These are phyloP conservation scores for Brenthis hecate DNA, from an alignment of 2,888 invertebrate genomes.

Conservation along the genomic window DNA sequence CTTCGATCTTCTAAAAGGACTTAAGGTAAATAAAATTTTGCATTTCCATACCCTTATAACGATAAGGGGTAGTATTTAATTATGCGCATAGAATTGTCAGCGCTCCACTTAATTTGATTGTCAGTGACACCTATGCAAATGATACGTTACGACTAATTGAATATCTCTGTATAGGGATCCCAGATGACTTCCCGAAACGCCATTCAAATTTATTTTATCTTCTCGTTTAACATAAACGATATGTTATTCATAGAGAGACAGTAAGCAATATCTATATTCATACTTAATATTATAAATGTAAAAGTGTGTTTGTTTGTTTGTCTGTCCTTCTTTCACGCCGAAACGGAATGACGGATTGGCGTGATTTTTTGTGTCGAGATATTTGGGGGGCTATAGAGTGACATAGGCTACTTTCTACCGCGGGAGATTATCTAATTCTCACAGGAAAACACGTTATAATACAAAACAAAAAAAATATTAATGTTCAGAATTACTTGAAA, in stretches of 20 bases:
- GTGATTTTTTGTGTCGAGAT: too few species aligned
- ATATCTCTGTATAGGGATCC: constrained; percentile 70
- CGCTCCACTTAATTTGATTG: constrained; percentile 76
- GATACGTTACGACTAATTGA: constrained; percentile 75
- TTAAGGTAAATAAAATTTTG: constrained; percentile 41
- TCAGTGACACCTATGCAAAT: constrained; percentile 79
- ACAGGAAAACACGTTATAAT: too few species aligned
- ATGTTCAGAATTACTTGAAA: too few species aligned
- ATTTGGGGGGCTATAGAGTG: too few species aligned
- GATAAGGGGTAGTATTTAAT: constrained; percentile 70
- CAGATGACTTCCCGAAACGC: constrained; percentile 53
- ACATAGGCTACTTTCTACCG: too few species aligned
- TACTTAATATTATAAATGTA: too few species aligned
- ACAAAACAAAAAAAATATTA: too few species aligned
- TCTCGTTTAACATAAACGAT: constrained; percentile 18
- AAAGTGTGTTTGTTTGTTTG: too few species aligned
- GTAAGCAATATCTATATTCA: too few species aligned
- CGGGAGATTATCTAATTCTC: too few species aligned
- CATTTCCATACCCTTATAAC: constrained; percentile 53
- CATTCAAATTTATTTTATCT: constrained; percentile 39
- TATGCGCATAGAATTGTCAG: constrained; percentile 68
- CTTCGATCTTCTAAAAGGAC: constrained; percentile 1
- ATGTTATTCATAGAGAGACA: not conserved
- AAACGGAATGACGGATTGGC: too few species aligned
- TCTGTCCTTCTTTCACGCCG: too few species aligned